Evolutionary conservation across 1,140 invertebrate genomes (phyloP).

Genomic region (Thereuonema tuberculata): DNA sequence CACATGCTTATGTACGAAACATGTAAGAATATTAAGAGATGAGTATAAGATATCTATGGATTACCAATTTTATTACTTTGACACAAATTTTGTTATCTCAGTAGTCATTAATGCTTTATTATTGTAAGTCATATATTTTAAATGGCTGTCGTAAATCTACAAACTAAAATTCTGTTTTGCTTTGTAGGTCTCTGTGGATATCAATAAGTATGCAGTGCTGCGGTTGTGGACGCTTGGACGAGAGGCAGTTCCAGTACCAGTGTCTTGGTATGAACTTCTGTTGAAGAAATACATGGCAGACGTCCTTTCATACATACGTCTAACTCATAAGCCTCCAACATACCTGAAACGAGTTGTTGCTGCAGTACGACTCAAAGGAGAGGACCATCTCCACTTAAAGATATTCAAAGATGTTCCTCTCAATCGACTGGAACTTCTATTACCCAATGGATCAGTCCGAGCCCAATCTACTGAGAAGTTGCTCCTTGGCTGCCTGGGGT

Average conservation of each 20-base stretch:
- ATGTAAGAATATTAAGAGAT: too few species aligned
- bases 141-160: too few species aligned
- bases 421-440: neutral
- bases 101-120: too few species aligned
- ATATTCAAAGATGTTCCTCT: neutral
- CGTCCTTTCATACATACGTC: neutral
- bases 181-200: neutral
- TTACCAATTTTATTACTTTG: too few species aligned
- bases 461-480: neutral
- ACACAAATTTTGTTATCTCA: too few species aligned
- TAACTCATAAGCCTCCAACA: neutral
- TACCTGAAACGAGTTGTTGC: constrained; percentile 3
- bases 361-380: neutral
- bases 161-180: neutral
- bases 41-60: too few species aligned
- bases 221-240: neutral
- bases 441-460: neutral
- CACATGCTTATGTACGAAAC: too few species aligned
- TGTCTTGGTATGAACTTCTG: neutral
- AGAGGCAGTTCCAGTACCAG: neutral
- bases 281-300: neutral
- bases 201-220: neutral
- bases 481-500: neutral
- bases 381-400: neutral
- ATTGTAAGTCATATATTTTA: too few species aligned